These are phyloP conservation scores for Ataeniobius toweri DNA, from an alignment of 2,797 vertebrate genomes.

Conservation along the genomic window DNA sequence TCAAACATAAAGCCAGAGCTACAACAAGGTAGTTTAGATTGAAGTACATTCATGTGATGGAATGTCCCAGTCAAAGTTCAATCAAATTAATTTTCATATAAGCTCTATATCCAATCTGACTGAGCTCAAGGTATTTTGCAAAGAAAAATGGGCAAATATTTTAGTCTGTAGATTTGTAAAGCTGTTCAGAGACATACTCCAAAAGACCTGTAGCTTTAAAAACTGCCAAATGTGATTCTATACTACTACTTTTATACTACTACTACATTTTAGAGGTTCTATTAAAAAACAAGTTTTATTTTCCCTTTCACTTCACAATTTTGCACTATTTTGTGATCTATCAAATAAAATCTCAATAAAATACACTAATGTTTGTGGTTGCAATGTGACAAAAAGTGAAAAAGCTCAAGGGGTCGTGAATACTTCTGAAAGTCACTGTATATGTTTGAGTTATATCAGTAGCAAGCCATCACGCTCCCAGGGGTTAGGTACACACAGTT, in stretches of 20 bases:
- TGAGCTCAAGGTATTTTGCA: too few relatives aligned
- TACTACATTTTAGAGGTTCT: background rate
- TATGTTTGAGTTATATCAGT: slow-evolving; percentile 4
- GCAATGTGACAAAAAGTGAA: background rate
- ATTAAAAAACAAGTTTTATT: background rate
- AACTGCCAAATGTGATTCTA: too few relatives aligned
- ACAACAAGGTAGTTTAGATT: background rate
- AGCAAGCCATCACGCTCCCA: slow-evolving; percentile 64
- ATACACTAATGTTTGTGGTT: background rate
- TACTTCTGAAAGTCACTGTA: background rate
- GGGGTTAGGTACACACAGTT: slow-evolving; percentile 7
- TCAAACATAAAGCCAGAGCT: background rate
- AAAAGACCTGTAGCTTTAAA: too few relatives aligned
- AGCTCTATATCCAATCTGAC: too few relatives aligned
- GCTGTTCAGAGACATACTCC: too few relatives aligned
- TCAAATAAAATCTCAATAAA: background rate
- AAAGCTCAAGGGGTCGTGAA: background rate
- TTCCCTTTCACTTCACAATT: background rate
- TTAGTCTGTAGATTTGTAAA: too few relatives aligned
- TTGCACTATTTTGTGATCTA: background rate
- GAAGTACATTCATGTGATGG: too few relatives aligned
- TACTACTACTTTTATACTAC: background rate
- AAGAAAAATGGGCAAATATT: too few relatives aligned
- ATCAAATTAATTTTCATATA: background rate
- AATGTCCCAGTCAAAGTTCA: background rate